Evolutionary conservation across 2,888 invertebrate genomes (phyloP), one percentile per base, ranked within the genome.

Genomic region (Oithona nana): DNA sequence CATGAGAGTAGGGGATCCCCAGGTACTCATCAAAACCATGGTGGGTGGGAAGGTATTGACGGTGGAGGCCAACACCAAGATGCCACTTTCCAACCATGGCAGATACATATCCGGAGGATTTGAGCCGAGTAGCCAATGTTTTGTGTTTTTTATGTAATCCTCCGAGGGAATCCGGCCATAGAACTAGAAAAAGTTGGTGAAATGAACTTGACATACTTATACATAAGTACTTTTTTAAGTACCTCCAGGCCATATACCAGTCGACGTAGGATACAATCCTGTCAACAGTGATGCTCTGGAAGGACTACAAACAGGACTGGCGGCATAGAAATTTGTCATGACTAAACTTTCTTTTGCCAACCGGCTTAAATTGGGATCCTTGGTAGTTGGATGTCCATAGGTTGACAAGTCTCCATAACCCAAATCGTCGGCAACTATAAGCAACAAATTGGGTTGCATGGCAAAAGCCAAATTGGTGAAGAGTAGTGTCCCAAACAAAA

Each of bases 51-150:
- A 65, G 65, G 61, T 64, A 67, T 28, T 66, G 62, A 13, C 58
- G 22, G 1, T 63, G 16, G 8, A 22, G 28, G 4, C 67, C 67
- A 11, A 67, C 65, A 3, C 69, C 69, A 20, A 69, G 65, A 63
- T 69, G 69, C 69, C 69, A 69, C 64, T 69, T 69, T 13, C 68
- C 68, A 63, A 63, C 58, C 30, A 68, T 67, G 30, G 66, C 65
- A 13, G 69, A 68, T 31, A 62, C 63, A 64, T 69, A 69, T 1
- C 68, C 68, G 64, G 66, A 65, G 28, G n/a, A 20, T 22, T 39
- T 29, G 11, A 69, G 65, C 30, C 67, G 57, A 60, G 66, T 63
- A 16, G 68, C 68, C 16, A 69, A 59, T 20, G 69, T 69, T 22
- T 66, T 67, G 64, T 69, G 68, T 54, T 66, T 68, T 13, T 24